Conservation (phyloP, 2,888 invertebrate genomes). For the Drosophila suboccidentalis region DNA sequence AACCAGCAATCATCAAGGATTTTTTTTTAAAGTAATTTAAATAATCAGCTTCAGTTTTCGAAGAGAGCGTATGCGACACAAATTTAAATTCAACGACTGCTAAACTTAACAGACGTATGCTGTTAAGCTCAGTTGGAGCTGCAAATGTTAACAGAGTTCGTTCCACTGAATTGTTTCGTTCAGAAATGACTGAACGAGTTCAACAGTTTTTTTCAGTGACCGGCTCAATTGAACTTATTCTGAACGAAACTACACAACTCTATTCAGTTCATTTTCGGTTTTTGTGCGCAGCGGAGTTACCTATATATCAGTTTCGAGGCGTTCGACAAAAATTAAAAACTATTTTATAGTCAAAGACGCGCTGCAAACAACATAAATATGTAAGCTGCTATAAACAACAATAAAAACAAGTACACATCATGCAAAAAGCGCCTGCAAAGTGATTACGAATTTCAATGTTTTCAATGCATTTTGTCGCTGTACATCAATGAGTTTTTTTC, state of each 20-base stretch:
- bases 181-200: neutral
- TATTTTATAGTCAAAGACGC: constrained; percentile 45
- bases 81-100: neutral
- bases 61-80: neutral
- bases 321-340: constrained; percentile 45
- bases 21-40: neutral
- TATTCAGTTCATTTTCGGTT: constrained; percentile 58
- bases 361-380: constrained; percentile 38
- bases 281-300: constrained; percentile 57
- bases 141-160: neutral
- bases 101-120: neutral
- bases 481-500: constrained; percentile 33
- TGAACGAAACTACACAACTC: constrained; percentile 9
- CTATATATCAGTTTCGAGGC: constrained; percentile 30
- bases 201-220: neutral
- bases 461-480: constrained; percentile 28
- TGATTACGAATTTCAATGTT: constrained; percentile 68
- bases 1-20: neutral
- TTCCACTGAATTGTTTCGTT: neutral
- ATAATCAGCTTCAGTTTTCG: neutral
- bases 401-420: constrained; percentile 23
- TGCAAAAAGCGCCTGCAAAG: constrained; percentile 42
- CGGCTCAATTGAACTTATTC: constrained; percentile 4
- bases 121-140: constrained; percentile 1
- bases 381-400: constrained; percentile 29